These are phyloP conservation scores for Urocitellus parryii DNA, from an alignment of 2,113 vertebrate species.

Conservation along the genomic window DNA sequence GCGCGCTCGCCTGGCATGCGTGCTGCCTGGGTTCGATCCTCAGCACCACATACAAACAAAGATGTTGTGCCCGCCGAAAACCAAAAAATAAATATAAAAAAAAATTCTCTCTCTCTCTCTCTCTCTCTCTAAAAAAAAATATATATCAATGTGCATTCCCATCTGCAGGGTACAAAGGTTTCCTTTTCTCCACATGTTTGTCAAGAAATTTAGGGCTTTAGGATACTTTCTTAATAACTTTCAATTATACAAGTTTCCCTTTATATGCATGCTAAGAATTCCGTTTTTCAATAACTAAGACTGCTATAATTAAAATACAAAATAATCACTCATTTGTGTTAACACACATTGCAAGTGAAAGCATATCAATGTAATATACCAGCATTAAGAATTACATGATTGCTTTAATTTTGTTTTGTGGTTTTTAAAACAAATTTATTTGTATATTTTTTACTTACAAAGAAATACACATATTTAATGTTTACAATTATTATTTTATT, in stretches of 20 bases:
- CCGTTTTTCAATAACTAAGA: not conserved
- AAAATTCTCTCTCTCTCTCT: too few relatives aligned
- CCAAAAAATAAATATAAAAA: too few relatives aligned
- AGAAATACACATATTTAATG: not conserved
- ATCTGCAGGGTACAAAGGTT: not conserved
- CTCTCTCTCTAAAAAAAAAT: too few relatives aligned
- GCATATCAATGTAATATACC: not conserved
- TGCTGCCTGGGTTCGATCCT: too few relatives aligned
- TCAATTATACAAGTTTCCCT: not conserved
- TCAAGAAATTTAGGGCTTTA: not conserved
- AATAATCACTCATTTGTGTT: not conserved
- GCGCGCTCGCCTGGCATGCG: too few relatives aligned
- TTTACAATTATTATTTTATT: not conserved
- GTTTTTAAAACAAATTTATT: not conserved
- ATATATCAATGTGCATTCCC: not conserved
- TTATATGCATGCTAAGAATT: not conserved
- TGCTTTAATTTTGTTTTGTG: not conserved
- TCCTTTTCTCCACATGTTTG: not conserved
- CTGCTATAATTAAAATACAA: slow-evolving; percentile 6
- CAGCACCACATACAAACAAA: too few relatives aligned
- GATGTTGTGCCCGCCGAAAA: too few relatives aligned
- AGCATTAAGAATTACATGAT: not conserved
- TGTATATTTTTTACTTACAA: not conserved
- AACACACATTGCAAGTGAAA: not conserved
- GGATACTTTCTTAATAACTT: not conserved